These are phyloP conservation scores for Cotesia typhae DNA, from an alignment of 1,140 invertebrate species.

Conservation along the genomic window DNA sequence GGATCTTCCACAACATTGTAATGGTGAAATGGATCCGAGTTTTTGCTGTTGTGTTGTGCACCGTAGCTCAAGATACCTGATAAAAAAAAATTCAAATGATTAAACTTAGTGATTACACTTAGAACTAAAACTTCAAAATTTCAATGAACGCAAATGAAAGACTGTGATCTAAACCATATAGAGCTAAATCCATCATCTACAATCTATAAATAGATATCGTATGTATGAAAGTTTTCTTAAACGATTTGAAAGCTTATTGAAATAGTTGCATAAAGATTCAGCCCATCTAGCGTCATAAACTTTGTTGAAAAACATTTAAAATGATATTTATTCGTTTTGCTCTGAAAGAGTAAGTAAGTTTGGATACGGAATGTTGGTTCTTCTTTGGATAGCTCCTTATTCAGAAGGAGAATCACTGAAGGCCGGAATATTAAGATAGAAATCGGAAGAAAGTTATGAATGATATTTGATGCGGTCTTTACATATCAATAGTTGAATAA, in stretches of 20 bases:
- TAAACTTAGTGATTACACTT: slow-evolving; percentile 1
- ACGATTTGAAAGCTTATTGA: not conserved
- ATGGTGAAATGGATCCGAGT: slow-evolving; percentile 43
- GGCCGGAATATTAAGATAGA: too few species aligned
- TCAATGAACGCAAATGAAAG: not conserved
- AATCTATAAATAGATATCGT: not conserved
- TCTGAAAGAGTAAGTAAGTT: too few species aligned
- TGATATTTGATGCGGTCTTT: not conserved
- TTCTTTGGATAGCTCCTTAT: too few species aligned
- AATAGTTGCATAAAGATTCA: not conserved
- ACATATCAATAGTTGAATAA: not conserved
- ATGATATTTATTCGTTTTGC: too few species aligned
- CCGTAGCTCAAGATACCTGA: slow-evolving; percentile 54
- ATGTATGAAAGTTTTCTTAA: not conserved
- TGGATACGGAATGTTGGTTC: too few species aligned
- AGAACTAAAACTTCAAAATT: too few species aligned
- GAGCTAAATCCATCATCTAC: too few species aligned
- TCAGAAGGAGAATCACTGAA: too few species aligned
- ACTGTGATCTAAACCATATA: not conserved
- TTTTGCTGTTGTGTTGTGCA: slow-evolving; percentile 55
- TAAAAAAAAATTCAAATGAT: slow-evolving; percentile 40
- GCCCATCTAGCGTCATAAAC: not conserved
- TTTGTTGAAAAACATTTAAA: too few species aligned
- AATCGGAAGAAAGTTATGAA: too few species aligned
- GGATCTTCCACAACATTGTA: slow-evolving; percentile 56